A percentile compares a stretch with the other conserved stretches of the same genome.
Evolutionary conservation across 2,888 invertebrate species (phyloP).

Genomic region (Flexamia atlantica): DNA sequence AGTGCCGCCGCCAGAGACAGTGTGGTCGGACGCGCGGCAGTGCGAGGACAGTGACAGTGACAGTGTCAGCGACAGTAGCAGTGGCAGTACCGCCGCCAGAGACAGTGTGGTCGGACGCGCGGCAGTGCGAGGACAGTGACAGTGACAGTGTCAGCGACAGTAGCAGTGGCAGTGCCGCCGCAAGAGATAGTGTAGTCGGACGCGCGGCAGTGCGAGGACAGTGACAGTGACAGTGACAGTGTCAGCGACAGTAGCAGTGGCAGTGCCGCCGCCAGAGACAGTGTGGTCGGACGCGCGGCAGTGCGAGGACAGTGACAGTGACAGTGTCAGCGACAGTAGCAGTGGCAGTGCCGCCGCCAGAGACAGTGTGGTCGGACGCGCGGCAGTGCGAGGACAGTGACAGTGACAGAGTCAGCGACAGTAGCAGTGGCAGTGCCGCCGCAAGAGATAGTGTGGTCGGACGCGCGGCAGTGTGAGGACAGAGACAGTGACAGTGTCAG

Average conservation of each 20-base stretch:
- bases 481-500: no score
- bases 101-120: no score
- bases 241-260: background rate
- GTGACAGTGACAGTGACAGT: slow-evolving; percentile 16
- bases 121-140: no score
- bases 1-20: no score
- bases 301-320: background rate
- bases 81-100: no score
- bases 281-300: background rate
- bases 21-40: no score
- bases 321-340: background rate
- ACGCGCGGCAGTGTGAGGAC: background rate
- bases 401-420: background rate
- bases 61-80: no score
- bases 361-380: background rate
- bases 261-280: background rate
- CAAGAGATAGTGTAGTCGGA: no score
- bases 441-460: no score
- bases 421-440: background rate
- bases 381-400: background rate
- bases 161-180: no score
- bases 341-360: background rate
- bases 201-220: background rate
- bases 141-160: no score
- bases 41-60: no score